phyloP scores from a whole-genome alignment of 2,888 invertebrate species.

The Unio pictorum region DNA sequence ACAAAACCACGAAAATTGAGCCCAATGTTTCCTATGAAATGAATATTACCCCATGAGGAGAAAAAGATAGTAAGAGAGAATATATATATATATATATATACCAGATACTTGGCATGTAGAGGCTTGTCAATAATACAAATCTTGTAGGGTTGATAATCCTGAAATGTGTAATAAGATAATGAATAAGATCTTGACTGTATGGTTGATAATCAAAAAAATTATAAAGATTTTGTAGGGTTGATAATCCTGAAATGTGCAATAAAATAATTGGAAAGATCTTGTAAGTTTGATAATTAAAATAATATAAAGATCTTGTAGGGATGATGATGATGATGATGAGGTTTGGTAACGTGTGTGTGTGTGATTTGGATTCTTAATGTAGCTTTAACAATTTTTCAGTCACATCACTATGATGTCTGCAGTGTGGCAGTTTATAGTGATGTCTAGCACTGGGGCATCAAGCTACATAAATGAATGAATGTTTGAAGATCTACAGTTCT shows the following conservation, averaged over 20 bases:
- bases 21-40: too few relatives aligned
- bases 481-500: too few relatives aligned
- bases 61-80: too few relatives aligned
- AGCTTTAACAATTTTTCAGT: too few relatives aligned
- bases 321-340: too few relatives aligned
- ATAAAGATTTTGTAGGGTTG: slow-evolving; percentile 64
- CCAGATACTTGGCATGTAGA: slow-evolving; percentile 47
- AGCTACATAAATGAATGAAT: too few relatives aligned
- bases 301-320: too few relatives aligned
- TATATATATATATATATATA: slow-evolving; percentile 8
- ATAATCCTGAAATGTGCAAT: slow-evolving; percentile 48
- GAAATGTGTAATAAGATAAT: slow-evolving; percentile 21
- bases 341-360: too few relatives aligned
- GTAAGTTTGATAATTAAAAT: slow-evolving; percentile 52
- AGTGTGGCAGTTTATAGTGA: slow-evolving; percentile 27
- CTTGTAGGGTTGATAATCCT: slow-evolving; percentile 63
- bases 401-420: slow-evolving; percentile 25
- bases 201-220: slow-evolving; percentile 51
- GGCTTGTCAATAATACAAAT: slow-evolving; percentile 61
- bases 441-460: slow-evolving; percentile 53
- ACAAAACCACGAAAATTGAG: too few relatives aligned
- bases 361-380: too few relatives aligned
- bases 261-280: slow-evolving; percentile 52
- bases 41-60: too few relatives aligned
- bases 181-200: slow-evolving; percentile 54